phyloP scores from a whole-genome alignment of 2,113 vertebrate genomes.

The Atlantisia rogersi region DNA sequence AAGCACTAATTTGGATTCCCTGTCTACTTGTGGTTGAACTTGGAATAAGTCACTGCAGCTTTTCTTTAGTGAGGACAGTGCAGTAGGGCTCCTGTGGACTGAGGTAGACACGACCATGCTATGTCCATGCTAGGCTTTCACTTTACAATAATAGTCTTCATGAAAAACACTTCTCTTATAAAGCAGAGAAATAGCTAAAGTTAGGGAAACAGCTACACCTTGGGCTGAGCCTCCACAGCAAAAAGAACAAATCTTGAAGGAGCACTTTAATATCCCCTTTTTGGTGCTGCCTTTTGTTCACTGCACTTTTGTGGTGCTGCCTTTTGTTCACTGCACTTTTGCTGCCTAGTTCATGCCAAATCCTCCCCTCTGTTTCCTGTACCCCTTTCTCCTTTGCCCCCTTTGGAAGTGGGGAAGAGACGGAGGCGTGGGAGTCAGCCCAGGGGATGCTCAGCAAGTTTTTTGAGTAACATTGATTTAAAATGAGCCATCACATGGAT shows the following conservation, averaged over 20 bases:
- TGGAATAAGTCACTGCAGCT: background rate
- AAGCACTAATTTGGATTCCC: background rate
- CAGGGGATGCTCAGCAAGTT: background rate
- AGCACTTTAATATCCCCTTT: background rate
- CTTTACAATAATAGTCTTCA: background rate
- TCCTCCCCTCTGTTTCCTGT: background rate
- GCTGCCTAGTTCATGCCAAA: background rate
- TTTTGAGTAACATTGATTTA: background rate
- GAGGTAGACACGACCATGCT: background rate
- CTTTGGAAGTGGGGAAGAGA: background rate
- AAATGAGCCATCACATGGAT: background rate
- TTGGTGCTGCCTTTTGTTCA: background rate
- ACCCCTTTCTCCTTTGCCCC: background rate
- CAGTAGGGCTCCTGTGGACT: rapidly evolving
- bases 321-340: background rate
- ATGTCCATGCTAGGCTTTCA: background rate
- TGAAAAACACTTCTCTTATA: background rate
- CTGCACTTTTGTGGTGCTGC: too few species aligned
- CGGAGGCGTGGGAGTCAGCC: background rate
- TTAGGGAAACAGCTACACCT: background rate
- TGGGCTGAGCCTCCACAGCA: background rate
- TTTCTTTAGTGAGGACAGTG: background rate
- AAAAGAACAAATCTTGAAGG: background rate
- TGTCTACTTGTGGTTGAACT: background rate
- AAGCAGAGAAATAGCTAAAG: background rate